Percentiles rank a stretch among this genome's conserved stretches.
Evolutionary conservation across 2,888 invertebrate genomes (phyloP).

Genomic region (Heliothis peltigera): DNA sequence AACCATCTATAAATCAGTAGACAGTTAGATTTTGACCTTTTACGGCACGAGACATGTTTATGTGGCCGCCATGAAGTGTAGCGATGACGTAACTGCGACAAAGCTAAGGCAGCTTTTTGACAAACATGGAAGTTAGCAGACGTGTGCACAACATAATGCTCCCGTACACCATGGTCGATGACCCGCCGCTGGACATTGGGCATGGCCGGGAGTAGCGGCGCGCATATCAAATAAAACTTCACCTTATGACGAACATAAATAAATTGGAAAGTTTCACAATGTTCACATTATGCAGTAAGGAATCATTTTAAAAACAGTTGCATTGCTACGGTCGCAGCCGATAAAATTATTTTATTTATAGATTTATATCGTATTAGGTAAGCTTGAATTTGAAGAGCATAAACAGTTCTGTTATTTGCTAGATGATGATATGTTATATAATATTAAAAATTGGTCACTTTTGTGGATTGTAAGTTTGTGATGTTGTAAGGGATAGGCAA

Average conservation of each 20-base stretch:
- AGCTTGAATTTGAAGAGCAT: not conserved
- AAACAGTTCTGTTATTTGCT: no score
- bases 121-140: constrained; percentile 57
- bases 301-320: constrained; percentile 1
- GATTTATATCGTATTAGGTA: not conserved
- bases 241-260: constrained; percentile 44
- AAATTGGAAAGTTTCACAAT: constrained; percentile 50
- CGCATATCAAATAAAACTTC: constrained; percentile 77
- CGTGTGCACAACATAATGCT: constrained; percentile 58
- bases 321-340: not conserved
- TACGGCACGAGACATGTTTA: constrained; percentile 6
- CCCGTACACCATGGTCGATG: constrained; percentile 77
- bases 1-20: not conserved
- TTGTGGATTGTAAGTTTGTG: no score
- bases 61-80: constrained; percentile 16
- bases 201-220: constrained; percentile 71
- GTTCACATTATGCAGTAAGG: constrained; percentile 5
- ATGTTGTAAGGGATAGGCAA: no score
- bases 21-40: constrained; percentile 19
- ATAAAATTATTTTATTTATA: not conserved
- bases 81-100: constrained; percentile 60
- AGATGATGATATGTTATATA: no score
- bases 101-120: constrained; percentile 50
- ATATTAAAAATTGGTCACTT: no score
- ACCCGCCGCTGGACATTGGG: constrained; percentile 75